Conservation (phyloP, 2,888 invertebrate species). For the Apamea monoglypha region DNA sequence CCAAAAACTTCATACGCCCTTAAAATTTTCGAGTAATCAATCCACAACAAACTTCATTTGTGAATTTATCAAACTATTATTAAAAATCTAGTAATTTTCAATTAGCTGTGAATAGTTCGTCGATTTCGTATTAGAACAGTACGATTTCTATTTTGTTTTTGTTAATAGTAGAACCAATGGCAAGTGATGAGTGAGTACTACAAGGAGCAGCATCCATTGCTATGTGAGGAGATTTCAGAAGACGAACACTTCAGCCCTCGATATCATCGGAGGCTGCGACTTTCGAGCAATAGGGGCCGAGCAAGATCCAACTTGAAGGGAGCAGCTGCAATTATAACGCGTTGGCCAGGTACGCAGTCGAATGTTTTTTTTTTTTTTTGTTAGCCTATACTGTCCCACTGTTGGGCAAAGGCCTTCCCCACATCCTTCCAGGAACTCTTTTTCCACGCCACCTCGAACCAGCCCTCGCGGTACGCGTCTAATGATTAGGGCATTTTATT, state of each 20-base stretch:
- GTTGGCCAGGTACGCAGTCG: constrained; percentile 82
- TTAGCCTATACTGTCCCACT: no score
- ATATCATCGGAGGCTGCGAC: constrained; percentile 70
- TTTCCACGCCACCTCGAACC: no score
- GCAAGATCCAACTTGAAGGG: constrained; percentile 78
- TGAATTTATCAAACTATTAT: constrained; percentile 42
- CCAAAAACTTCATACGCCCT: constrained; percentile 27
- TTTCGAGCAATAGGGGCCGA: constrained; percentile 72
- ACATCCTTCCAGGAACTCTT: no score
- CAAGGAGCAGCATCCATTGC: constrained; percentile 82
- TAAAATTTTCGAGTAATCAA: constrained; percentile 48
- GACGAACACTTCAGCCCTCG: constrained; percentile 78
- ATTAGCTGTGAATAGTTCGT: constrained; percentile 24
- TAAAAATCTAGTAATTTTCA: constrained; percentile 26
- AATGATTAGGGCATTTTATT: not conserved
- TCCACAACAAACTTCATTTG: constrained; percentile 50
- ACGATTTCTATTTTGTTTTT: constrained; percentile 57
- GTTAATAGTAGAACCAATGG: constrained; percentile 75
- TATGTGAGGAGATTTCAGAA: constrained; percentile 81
- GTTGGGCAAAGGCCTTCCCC: no score
- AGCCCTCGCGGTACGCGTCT: no score
- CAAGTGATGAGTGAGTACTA: constrained; percentile 82
- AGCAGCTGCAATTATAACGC: constrained; percentile 80
- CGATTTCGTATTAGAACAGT: constrained; percentile 23
- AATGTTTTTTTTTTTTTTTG: not conserved